Percentiles rank a stretch among this genome's conserved stretches.
Conservation (phyloP, 2,888 invertebrate genomes). For the Heteromyza rotundicornis region DNA sequence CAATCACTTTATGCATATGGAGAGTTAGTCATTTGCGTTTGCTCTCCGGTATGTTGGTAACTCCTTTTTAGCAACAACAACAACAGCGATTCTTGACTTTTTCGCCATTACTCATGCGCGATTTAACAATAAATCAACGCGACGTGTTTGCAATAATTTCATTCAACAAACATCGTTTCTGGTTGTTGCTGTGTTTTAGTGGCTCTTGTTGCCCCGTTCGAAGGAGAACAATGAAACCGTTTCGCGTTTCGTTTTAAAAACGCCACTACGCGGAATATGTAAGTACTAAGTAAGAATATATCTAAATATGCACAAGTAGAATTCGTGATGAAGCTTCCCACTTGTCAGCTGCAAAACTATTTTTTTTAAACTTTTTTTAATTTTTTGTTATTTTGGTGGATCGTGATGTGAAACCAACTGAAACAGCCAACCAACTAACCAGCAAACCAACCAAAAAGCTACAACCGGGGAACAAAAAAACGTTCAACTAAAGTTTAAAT, state of each 20-base stretch:
- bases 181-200: conserved; percentile 18
- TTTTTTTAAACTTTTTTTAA: conserved; percentile 28
- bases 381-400: conserved; percentile 38
- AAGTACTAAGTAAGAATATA: too few relatives aligned
- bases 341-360: conserved; percentile 45
- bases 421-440: conserved; percentile 15
- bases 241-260: conserved; percentile 44
- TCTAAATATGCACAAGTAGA: conserved; percentile 53
- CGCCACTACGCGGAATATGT: too few relatives aligned
- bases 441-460: conserved; percentile 17
- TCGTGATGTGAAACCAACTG: conserved; percentile 47
- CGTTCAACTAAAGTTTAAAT: background rate
- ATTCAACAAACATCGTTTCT: conserved; percentile 56
- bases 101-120: conserved; percentile 61
- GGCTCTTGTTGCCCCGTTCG: conserved; percentile 38
- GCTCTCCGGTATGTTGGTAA: conserved; percentile 27
- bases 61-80: conserved; percentile 32
- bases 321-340: conserved; percentile 55
- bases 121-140: conserved; percentile 61
- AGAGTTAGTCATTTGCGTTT: conserved; percentile 29
- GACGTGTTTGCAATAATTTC: conserved; percentile 61
- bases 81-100: conserved; percentile 28
- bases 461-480: conserved; percentile 19
- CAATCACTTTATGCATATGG: conserved; percentile 21
- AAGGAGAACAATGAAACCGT: conserved; percentile 56